Conservation (phyloP, 2,113 vertebrate species). For the Ptychochromis oligacanthus region DNA sequence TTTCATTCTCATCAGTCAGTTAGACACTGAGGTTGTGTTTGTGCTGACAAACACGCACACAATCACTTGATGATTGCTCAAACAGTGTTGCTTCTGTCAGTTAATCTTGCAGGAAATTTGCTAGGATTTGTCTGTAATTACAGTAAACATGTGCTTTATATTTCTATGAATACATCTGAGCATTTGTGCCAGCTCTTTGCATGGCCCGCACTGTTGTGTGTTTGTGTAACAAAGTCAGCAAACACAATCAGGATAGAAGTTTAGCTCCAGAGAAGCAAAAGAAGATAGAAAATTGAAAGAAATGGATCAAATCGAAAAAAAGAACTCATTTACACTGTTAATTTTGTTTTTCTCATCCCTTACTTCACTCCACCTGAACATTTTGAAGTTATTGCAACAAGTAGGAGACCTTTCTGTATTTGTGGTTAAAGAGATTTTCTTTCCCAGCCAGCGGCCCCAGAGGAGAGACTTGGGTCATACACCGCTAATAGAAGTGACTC, state of each 20-base stretch:
- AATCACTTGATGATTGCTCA: background rate
- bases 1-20: conserved; percentile 42
- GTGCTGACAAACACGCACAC: background rate
- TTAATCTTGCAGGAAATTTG: conserved; percentile 37
- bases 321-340: background rate
- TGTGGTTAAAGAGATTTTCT: conserved; percentile 8
- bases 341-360: background rate
- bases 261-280: background rate
- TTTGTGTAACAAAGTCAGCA: background rate
- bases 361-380: background rate
- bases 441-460: background rate
- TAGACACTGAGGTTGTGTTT: conserved; percentile 6
- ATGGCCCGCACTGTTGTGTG: background rate
- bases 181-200: conserved; percentile 5
- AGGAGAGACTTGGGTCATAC: conserved; percentile 11
- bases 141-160: background rate
- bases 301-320: background rate
- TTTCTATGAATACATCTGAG: background rate
- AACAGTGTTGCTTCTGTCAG: conserved; percentile 17
- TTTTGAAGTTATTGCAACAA: background rate
- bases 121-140: background rate
- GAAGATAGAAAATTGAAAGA: background rate
- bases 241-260: background rate
- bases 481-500: conserved; percentile 33
- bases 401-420: background rate